Evolutionary conservation across 1,140 invertebrate genomes (phyloP).

Genomic region (Cherax quadricarinatus): DNA sequence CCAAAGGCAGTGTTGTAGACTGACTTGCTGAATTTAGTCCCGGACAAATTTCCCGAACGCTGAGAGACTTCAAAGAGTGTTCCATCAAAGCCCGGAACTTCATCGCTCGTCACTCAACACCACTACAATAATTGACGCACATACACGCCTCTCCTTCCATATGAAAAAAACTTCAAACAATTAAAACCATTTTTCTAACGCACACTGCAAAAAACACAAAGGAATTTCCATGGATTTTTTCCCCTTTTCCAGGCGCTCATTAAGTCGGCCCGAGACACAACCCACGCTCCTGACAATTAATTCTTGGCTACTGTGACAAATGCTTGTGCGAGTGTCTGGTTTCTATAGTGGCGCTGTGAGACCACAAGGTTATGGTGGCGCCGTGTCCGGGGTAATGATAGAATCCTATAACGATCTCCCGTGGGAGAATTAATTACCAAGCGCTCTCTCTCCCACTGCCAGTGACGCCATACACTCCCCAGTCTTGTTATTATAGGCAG

Average conservation of each 20-base stretch:
- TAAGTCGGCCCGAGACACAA: neutral
- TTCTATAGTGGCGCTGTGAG: neutral
- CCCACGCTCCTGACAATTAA: neutral
- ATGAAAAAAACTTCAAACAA: neutral
- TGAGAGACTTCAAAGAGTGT: neutral
- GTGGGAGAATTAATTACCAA: slow-evolving; percentile 30
- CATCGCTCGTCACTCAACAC: neutral
- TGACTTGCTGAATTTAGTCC: too few relatives aligned
- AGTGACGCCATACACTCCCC: neutral
- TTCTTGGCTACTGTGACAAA: neutral
- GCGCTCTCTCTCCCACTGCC: neutral
- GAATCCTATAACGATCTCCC: slow-evolving; percentile 26
- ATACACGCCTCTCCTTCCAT: neutral
- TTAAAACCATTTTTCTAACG: neutral
- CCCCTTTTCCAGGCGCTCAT: neutral
- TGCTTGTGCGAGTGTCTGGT: neutral
- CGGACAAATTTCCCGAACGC: too few relatives aligned
- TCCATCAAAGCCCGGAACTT: neutral
- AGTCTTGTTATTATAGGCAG: too few relatives aligned
- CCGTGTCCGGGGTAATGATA: slow-evolving; percentile 8
- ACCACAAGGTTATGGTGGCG: neutral
- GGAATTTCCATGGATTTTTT: neutral
- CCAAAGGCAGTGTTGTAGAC: too few relatives aligned
- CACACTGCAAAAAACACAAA: too few relatives aligned
- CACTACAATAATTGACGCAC: neutral